Evolutionary conservation across 2,113 vertebrate genomes (phyloP).

Genomic region (Otis tarda): DNA sequence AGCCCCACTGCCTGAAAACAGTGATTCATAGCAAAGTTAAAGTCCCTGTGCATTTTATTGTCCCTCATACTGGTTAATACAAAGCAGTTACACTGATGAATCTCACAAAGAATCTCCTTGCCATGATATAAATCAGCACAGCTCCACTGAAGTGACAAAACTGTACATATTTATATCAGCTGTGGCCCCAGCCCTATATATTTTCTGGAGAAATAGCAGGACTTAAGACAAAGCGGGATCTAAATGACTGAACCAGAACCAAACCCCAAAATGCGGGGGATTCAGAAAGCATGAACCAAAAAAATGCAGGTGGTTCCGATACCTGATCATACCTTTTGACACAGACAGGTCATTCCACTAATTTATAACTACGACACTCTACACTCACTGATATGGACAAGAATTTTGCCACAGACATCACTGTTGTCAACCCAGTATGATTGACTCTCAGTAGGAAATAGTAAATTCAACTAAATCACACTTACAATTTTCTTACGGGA

Average conservation of each 20-base stretch:
- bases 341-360: not conserved
- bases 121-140: not conserved
- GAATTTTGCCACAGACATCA: not conserved
- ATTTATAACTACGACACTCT: not conserved
- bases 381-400: accelerated
- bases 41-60: not conserved
- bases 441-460: not conserved
- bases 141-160: not conserved
- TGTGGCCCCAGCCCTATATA: not conserved
- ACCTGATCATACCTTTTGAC: not conserved
- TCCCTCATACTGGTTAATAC: not conserved
- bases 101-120: not conserved
- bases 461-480: slow-evolving; percentile 1
- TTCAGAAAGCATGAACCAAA: not conserved
- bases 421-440: not conserved
- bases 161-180: not conserved
- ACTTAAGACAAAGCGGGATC: accelerated
- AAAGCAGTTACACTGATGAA: not conserved
- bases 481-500: not conserved
- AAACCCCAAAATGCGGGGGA: not conserved
- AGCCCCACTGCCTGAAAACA: not conserved
- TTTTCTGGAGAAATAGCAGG: not conserved
- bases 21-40: not conserved
- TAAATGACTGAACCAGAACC: not conserved
- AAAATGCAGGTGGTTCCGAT: not conserved